phyloP scores from a whole-genome alignment of 2,113 vertebrate species.

The Pimephales promelas region DNA sequence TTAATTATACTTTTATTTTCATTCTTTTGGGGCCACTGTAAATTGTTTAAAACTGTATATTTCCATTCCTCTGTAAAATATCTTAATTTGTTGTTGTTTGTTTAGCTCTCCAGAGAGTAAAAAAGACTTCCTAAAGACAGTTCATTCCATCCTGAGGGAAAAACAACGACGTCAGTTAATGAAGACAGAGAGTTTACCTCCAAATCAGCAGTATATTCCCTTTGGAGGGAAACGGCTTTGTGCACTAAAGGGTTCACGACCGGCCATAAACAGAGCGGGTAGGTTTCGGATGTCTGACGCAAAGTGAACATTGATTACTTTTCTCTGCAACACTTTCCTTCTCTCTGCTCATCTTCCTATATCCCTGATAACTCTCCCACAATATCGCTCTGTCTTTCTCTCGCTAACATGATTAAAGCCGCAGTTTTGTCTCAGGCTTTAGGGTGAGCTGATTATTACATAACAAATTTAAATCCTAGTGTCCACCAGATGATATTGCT shows the following conservation, averaged over 20 bases:
- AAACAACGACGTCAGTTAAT: constrained; percentile 94
- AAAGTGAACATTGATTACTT: neutral
- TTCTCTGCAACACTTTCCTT: neutral
- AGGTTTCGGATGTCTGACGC: constrained; percentile 43
- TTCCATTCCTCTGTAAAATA: neutral
- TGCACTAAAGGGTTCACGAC: constrained; percentile 89
- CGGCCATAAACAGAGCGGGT: constrained; percentile 93
- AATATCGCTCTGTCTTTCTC: neutral
- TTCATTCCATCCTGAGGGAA: constrained; percentile 91
- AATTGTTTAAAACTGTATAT: neutral
- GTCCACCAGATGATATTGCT: neutral
- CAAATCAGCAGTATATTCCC: constrained; percentile 91
- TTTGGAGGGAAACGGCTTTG: constrained; percentile 94
- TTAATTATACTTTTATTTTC: too few species aligned
- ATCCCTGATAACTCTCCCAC: neutral
- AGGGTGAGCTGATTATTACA: neutral
- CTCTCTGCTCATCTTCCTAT: neutral
- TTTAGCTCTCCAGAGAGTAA: constrained; percentile 89
- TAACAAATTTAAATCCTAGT: constrained; percentile 3
- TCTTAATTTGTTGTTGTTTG: neutral
- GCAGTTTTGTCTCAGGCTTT: neutral
- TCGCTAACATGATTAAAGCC: neutral
- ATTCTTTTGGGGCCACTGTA: neutral
- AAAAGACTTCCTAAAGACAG: constrained; percentile 91
- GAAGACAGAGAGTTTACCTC: constrained; percentile 91